Conservation (phyloP, 2,888 invertebrate species). For the Tinea trinotella region DNA sequence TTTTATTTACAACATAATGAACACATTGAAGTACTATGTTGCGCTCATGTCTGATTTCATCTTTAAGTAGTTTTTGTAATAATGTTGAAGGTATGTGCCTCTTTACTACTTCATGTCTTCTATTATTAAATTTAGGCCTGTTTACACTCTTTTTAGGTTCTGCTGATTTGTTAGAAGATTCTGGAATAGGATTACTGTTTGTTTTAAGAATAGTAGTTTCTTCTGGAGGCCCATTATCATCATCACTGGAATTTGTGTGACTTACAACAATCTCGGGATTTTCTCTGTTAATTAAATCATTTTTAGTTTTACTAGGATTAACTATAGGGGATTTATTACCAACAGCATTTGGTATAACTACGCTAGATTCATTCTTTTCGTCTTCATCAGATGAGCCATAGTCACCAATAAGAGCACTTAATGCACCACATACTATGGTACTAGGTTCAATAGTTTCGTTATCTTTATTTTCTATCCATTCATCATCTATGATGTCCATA, state of each 20-base stretch:
- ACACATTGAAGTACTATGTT: constrained; percentile 91
- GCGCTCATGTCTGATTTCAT: constrained; percentile 87
- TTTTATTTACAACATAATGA: constrained; percentile 81
- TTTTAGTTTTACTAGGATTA: neutral
- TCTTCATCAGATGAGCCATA: constrained; percentile 70
- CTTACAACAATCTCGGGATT: too few relatives aligned
- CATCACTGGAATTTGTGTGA: constrained; percentile 26
- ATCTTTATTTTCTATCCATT: constrained; percentile 25
- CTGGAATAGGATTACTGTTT: constrained; percentile 20
- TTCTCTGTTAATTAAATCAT: too few relatives aligned
- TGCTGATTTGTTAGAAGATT: constrained; percentile 21
- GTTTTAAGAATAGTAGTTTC: constrained; percentile 51
- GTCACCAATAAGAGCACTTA: constrained; percentile 70
- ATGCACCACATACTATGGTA: constrained; percentile 58
- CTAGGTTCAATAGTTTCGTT: constrained; percentile 27
- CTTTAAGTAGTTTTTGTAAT: constrained; percentile 79
- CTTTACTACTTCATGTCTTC: constrained; percentile 13
- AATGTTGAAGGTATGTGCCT: constrained; percentile 68
- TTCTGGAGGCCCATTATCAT: constrained; percentile 67
- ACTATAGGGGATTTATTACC: neutral
- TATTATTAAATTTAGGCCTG: neutral
- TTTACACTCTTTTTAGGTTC: constrained; percentile 22
- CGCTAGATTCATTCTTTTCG: neutral
- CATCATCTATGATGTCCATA: constrained; percentile 52
- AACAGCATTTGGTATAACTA: neutral